Evolutionary conservation across 2,888 invertebrate genomes (phyloP).

Genomic region (Drosophila mettleri): DNA sequence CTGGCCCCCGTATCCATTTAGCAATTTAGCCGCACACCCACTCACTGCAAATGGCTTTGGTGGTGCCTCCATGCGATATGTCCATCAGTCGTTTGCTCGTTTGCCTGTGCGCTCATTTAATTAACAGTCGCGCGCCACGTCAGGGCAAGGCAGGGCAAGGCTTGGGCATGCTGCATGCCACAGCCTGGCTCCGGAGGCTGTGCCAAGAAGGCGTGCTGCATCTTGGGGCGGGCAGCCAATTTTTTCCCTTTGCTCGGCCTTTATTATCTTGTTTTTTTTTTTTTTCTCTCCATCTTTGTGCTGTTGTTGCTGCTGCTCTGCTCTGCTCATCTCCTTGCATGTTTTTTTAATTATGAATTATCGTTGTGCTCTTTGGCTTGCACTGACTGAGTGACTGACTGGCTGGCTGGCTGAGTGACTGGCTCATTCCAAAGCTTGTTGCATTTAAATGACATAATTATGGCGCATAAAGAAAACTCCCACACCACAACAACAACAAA

Average conservation of each 20-base stretch:
- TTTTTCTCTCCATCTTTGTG: conserved; percentile 15
- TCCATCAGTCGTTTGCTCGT: conserved; percentile 82
- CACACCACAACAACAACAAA: conserved; percentile 53
- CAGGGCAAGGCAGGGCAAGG: conserved; percentile 36
- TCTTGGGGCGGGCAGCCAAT: conserved; percentile 59
- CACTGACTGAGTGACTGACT: conserved; percentile 37
- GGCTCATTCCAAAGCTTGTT: conserved; percentile 68
- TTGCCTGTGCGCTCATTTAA: conserved; percentile 83
- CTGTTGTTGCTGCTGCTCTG: conserved; percentile 12
- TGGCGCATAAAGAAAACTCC: conserved; percentile 75
- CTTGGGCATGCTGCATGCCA: conserved; percentile 10
- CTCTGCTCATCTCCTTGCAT: conserved; percentile 69
- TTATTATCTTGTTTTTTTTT: conserved; percentile 28
- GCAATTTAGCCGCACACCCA: conserved; percentile 83
- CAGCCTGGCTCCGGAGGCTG: conserved; percentile 33
- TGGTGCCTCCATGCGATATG: conserved; percentile 62
- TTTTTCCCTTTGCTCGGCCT: conserved; percentile 31
- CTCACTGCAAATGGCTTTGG: conserved; percentile 56
- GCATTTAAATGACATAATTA: conserved; percentile 84
- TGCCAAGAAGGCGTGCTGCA: conserved; percentile 54
- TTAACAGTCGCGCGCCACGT: conserved; percentile 82
- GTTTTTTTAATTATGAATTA: conserved; percentile 83
- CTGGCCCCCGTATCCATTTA: conserved; percentile 76
- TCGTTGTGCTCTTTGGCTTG: conserved; percentile 69
- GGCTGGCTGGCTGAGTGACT: conserved; percentile 47